Evolutionary conservation across 37 sponge, comb jelly and placozoan species (phyloP).

Genomic region (Diacarnus erythraeanus): DNA sequence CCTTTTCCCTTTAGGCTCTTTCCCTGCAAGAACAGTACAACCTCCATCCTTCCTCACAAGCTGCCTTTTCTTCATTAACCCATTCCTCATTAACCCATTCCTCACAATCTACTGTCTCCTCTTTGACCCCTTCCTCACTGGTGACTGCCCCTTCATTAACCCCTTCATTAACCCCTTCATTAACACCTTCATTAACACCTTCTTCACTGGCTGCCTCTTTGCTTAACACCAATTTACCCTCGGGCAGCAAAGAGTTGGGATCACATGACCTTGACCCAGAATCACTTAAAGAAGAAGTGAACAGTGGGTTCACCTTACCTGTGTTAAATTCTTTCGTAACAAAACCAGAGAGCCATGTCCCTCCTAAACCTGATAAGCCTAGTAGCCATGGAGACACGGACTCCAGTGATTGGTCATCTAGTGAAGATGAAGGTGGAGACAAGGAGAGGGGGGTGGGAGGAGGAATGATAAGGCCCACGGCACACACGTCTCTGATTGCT

Average conservation of each 20-base stretch:
- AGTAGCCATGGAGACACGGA: constrained; percentile 8
- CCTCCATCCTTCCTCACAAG: background rate
- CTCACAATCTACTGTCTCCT: too few species aligned
- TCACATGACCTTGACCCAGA: background rate
- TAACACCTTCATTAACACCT: background rate
- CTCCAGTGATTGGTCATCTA: constrained; percentile 23
- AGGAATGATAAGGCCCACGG: constrained; percentile 31
- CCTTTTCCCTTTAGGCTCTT: background rate
- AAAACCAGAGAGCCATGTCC: background rate
- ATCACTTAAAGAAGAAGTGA: background rate
- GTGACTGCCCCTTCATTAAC: background rate
- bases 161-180: constrained; percentile 4
- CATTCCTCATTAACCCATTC: background rate
- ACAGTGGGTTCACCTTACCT: background rate
- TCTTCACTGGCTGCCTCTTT: too few species aligned
- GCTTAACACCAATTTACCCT: too few species aligned
- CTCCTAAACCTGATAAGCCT: background rate
- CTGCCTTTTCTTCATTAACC: background rate
- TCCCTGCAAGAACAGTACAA: background rate
- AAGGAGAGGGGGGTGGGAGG: background rate
- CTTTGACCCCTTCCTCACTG: background rate
- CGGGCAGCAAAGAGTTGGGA: background rate
- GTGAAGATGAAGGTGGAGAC: constrained; percentile 32
- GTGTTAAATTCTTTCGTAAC: background rate
- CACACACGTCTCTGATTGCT: constrained; percentile 21